Evolutionary conservation across 2,888 invertebrate genomes (phyloP), one percentile per base, ranked within the genome.

Genomic region (Polyommatus icarus): DNA sequence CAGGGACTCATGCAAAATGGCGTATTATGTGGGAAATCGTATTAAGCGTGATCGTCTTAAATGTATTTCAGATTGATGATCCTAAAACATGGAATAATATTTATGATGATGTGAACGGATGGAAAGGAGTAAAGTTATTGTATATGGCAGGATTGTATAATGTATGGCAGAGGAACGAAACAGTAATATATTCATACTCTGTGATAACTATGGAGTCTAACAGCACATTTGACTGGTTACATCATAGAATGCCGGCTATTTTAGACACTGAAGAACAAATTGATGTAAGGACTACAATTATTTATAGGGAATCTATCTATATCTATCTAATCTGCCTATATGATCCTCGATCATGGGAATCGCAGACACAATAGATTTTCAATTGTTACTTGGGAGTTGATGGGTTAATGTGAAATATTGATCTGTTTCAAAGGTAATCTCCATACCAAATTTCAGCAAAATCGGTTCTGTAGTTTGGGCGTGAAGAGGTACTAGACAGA

Each of bases 171-270:
- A 90, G 95, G 83, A 90, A 92, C 32, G 92, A 94, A 84, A 95
- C 94, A 40, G 92, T 95, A 72, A 94, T 97, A 72, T 97, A 96
- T 83, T 96, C 96, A 80, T 98, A 97, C 86, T 95, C 96, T 72
- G 93, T 98, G 1, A 96, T 98, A 75, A 98, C 98, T 20, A 97
- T 96, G 94, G 96, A 96, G 71, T 95, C 97, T 0, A 96, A 96
- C 80, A 88, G 94, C 59, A 94, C 95, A 20, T 87, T 97, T 81
- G 93, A 95, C 54, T 97, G 96, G 96, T 90, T 98, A 76, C 98
- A 98, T 90, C 96, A 97, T 84, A 95, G 98, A 85, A 96, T 96
- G 95, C 98, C 98, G 78, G 96, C 97, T n/a, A 95, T 98, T 83
- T 91, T 98, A 72, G 95, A 96, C 78, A 95, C 94, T 54, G 95